Base-by-base conservation (phyloP, 2,888 invertebrate species). In the Acrocera orbiculus region DNA sequence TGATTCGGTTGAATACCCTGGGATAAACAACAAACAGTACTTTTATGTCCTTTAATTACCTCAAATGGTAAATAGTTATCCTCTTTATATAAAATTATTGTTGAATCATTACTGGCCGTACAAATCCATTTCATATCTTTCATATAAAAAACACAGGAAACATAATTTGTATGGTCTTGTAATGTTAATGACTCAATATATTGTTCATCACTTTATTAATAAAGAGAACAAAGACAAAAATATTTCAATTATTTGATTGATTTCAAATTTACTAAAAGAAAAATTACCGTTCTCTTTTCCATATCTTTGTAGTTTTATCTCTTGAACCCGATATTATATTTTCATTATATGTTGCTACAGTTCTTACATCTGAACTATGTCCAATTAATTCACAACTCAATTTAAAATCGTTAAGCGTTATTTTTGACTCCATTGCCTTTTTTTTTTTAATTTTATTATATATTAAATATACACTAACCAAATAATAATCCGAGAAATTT, bases 101-200 rank as follows among this genome's bases (percentile, higher is more conserved):
- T 71, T 39, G 74, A 73, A 56, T 93, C 93, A 59, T 90, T 83
- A 49, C 90, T 82, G 13, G 89, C 92, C 4, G 90, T 87, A 34
- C 86, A 63, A 33, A 93, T 76, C 36, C 86, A 63, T 37, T 76
- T 70, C 1, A 82, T 80, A 50, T 71, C 63, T 28, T 78, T 74
- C 45, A 87, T 52, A 51, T 76, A 76, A 50, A 78, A 77, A 2
- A 90, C 76, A 45, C 77, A 73, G 0, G 79, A 76, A 0, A 93
- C 82, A 55, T 85, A 93, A 54, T 86, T 86, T 33, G 68, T 71
- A 52, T 92, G 90, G 16, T 86, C 86, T 47, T 67, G 69, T 47
- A 79, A 71, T 1, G 76, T 75, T 32, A 74, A 69, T 30, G 27
- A 16, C n/a, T 30, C 11, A 20, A 22, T 30, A 14, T 29, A 19